These are phyloP conservation scores for Heliocidaris erythrogramma DNA, from an alignment of 35 echinoderm and acorn worm genomes.

Conservation along the genomic window DNA sequence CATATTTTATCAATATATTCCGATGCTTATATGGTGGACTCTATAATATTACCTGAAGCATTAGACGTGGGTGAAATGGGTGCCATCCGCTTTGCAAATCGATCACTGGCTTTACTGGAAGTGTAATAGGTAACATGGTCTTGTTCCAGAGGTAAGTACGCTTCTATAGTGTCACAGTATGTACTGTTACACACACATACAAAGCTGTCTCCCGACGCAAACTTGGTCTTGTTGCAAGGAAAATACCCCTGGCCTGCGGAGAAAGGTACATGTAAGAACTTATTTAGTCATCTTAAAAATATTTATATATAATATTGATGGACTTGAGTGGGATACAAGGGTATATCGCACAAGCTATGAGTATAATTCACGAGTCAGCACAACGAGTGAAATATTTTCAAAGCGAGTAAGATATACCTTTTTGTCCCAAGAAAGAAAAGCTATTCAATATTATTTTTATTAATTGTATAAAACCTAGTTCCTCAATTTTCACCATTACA, in stretches of 20 bases:
- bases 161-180: constrained; percentile 38
- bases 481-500: no score
- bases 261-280: neutral
- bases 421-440: no score
- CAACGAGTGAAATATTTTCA: no score
- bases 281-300: neutral
- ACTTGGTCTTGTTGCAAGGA: neutral
- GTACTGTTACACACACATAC: constrained; percentile 31
- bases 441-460: no score
- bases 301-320: neutral
- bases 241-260: neutral
- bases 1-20: neutral
- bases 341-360: no score
- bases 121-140: neutral
- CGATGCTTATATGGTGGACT: neutral
- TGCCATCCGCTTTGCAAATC: neutral
- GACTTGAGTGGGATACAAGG: no score
- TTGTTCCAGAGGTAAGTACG: neutral
- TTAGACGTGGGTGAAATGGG: neutral
- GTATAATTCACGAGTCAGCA: no score
- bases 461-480: no score
- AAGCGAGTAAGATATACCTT: no score
- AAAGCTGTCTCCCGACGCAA: constrained; percentile 16
- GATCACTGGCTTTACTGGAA: constrained; percentile 33
- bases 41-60: neutral